Evolutionary conservation across 1,140 invertebrate species (phyloP).

Genomic region (Nasonia vitripennis): DNA sequence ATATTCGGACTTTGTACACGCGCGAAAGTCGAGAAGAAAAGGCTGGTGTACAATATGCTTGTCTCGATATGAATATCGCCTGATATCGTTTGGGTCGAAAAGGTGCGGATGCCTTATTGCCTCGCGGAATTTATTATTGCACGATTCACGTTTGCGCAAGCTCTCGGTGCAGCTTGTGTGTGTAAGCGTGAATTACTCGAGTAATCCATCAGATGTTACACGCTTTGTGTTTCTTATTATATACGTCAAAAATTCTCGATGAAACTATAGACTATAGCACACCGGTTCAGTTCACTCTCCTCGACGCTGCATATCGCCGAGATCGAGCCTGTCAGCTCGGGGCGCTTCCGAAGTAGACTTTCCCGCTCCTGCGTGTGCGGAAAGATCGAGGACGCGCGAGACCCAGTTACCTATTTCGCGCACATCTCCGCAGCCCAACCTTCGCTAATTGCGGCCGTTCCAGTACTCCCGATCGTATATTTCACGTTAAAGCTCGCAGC

Average conservation of each 20-base stretch:
- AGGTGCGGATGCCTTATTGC: not conserved
- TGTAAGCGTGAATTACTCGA: too few species aligned
- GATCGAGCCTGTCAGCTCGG: not conserved
- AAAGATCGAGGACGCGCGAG: constrained; percentile 56
- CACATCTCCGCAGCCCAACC: not conserved
- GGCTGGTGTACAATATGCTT: not conserved
- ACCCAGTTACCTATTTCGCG: constrained; percentile 64
- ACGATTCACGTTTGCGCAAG: not conserved
- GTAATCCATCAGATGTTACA: too few species aligned
- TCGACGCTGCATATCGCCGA: too few species aligned
- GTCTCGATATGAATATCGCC: not conserved
- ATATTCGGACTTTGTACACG: not conserved
- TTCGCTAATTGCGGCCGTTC: not conserved
- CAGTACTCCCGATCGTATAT: too few species aligned
- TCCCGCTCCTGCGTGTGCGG: constrained; percentile 49
- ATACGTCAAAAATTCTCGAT: too few species aligned
- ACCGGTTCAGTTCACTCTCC: too few species aligned
- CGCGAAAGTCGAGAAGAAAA: not conserved
- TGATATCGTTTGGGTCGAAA: not conserved
- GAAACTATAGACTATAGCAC: too few species aligned
- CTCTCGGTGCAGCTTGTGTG: too few species aligned
- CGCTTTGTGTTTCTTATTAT: too few species aligned
- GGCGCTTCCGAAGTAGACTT: constrained; percentile 55
- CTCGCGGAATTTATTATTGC: not conserved
- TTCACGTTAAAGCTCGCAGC: too few species aligned